Evolutionary conservation across 2,888 invertebrate species (phyloP), one percentile per base, ranked within the genome.

Genomic region (Chaetogeoica ovagalla): DNA sequence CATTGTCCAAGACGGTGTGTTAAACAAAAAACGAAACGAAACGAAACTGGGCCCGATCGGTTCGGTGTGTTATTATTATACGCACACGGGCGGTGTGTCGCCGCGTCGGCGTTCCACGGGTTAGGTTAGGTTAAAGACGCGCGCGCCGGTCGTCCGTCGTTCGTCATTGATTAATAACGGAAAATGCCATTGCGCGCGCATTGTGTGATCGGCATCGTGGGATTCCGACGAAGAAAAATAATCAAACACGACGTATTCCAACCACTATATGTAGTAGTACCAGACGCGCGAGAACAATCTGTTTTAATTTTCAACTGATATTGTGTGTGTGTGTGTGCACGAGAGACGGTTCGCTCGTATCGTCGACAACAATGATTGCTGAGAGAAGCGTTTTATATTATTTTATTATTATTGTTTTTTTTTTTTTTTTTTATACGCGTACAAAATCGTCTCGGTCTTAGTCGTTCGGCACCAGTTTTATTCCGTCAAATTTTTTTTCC

Each of bases 131-230:
- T n/a, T n/a, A n/a, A n/a, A n/a, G n/a, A n/a, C n/a, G n/a, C n/a
- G n/a, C n/a, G n/a, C n/a, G n/a, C n/a, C n/a, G n/a, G 30, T 2
- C 30, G 30, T 30, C 37, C 62, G 52, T 9, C 63, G 63, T 65
- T 9, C 63, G 63, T 65, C 73, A 63, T 74, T 74, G 63, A 74
- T 65, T 39, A 65, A 74, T 39, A 65, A 74, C 63, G 63, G n/a
- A 74, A 73, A 63, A 74, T 74, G 63, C 63, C 55, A 65, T 37
- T 55, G 52, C 30, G 39, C 59, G 23, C 72, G 23, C 59, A 52
- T 55, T 63, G 55, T 63, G 17, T 2, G 13, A 65, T 55, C 52
- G 63, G 48, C 65, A 39, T 74, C 65, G 65, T 55, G 65, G 74
- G 74, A 74, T 65, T 74, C 37, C 65, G 11, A 48, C 37, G 73